Conservation (phyloP, 2,888 invertebrate species). For the Latheticus oryzae region DNA sequence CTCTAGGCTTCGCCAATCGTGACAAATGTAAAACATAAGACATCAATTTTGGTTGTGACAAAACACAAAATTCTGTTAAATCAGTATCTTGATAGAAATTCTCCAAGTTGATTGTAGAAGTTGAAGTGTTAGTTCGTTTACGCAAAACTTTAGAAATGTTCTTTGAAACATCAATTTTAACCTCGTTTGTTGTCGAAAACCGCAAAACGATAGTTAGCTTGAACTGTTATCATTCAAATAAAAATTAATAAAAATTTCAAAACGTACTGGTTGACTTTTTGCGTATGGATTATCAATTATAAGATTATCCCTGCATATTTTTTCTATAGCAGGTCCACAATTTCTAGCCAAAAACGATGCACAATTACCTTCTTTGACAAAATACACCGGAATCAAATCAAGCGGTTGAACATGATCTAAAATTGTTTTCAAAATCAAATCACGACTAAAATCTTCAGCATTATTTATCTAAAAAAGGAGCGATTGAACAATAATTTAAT, state of each 20-base stretch:
- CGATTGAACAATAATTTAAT: not conserved
- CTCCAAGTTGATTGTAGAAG: constrained; percentile 63
- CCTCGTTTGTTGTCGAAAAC: constrained; percentile 64
- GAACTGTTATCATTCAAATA: constrained; percentile 49
- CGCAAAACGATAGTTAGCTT: constrained; percentile 64
- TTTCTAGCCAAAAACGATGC: constrained; percentile 66
- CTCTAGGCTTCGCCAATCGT: constrained; percentile 53
- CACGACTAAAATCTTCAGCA: constrained; percentile 57
- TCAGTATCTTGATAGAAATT: constrained; percentile 65
- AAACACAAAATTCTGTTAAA: constrained; percentile 63
- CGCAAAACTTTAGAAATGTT: constrained; percentile 62
- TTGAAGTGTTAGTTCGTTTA: constrained; percentile 59
- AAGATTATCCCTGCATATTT: constrained; percentile 65
- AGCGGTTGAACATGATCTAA: constrained; percentile 65
- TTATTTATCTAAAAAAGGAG: constrained; percentile 53
- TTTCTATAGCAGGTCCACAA: constrained; percentile 67
- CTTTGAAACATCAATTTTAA: constrained; percentile 66
- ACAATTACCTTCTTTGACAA: constrained; percentile 53
- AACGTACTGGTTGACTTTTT: constrained; percentile 34
- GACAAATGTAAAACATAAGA: constrained; percentile 64
- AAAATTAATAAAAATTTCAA: not conserved
- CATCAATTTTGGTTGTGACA: constrained; percentile 67
- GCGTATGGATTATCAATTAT: constrained; percentile 58
- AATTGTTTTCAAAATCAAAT: constrained; percentile 62
- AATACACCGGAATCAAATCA: constrained; percentile 68